These are phyloP conservation scores for Thaleichthys pacificus DNA, from an alignment of 2,797 vertebrate species.

Conservation along the genomic window DNA sequence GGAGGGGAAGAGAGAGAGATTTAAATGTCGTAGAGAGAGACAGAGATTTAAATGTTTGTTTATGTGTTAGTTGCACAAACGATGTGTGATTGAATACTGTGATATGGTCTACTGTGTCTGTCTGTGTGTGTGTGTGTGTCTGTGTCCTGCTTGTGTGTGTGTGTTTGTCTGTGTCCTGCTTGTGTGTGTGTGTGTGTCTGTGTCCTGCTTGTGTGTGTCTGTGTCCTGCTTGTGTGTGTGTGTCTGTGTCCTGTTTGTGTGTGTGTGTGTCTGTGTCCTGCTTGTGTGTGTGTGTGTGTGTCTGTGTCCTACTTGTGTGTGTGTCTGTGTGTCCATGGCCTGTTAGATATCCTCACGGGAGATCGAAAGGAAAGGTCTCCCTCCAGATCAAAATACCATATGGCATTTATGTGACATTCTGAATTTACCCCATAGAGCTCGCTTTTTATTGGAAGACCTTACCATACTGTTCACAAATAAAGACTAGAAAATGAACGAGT, in stretches of 20 bases:
- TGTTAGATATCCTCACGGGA: constrained; percentile 15
- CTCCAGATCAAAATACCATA: constrained; percentile 38
- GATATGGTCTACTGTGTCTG: constrained; percentile 1
- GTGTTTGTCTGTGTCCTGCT: neutral
- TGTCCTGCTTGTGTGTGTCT: constrained; percentile 10
- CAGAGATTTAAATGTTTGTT: neutral
- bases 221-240: constrained; percentile 5
- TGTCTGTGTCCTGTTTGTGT: neutral
- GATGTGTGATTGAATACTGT: neutral
- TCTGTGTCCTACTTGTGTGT: constrained; percentile 2
- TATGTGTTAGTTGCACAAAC: neutral
- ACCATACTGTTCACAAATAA: constrained; percentile 34
- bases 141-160: constrained; percentile 11
- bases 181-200: neutral
- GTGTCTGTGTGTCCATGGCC: neutral
- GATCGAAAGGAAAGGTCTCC: constrained; percentile 24
- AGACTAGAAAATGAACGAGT: no score
- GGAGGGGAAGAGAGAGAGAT: neutral
- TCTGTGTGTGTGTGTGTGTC: neutral
- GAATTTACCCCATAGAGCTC: constrained; percentile 8
- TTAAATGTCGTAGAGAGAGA: neutral
- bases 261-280: neutral
- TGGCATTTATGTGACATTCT: constrained; percentile 48
- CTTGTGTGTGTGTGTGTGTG: constrained; percentile 14
- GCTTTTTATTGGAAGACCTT: constrained; percentile 1